These are phyloP conservation scores for Theocolax elegans DNA, from an alignment of 1,140 invertebrate species.

Conservation along the genomic window DNA sequence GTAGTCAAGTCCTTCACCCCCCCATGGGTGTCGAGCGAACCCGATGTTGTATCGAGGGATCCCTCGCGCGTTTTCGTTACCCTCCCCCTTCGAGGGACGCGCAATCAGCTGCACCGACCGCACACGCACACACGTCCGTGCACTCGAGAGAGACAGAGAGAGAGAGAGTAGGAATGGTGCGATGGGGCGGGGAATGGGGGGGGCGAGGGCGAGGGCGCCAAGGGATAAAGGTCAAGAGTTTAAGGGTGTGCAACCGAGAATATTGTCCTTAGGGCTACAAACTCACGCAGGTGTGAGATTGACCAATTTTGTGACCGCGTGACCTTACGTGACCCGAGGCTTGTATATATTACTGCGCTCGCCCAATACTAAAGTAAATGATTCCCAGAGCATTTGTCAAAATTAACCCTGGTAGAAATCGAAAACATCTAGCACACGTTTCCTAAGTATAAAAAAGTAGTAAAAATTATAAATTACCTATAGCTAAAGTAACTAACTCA, in stretches of 20 bases:
- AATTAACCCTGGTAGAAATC: too few species aligned
- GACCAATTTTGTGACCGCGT: too few species aligned
- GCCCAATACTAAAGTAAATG: too few species aligned
- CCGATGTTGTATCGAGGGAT: background rate
- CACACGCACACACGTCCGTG: background rate
- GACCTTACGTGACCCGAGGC: too few species aligned
- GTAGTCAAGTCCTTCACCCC: too few species aligned
- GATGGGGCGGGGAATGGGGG: background rate
- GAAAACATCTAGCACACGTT: too few species aligned
- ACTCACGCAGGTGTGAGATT: slow-evolving; percentile 1
- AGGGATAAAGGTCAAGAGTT: slow-evolving; percentile 48
- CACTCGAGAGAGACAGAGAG: slow-evolving; percentile 25
- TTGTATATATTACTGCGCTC: too few species aligned
- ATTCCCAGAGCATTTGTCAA: too few species aligned
- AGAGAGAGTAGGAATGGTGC: background rate
- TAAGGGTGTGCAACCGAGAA: slow-evolving; percentile 29
- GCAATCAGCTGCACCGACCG: background rate
- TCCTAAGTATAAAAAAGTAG: too few species aligned
- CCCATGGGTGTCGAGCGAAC: too few species aligned
- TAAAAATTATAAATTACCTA: too few species aligned
- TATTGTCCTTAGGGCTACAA: background rate
- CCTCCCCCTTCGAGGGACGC: background rate
- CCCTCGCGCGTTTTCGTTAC: slow-evolving; percentile 4
- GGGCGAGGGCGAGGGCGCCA: background rate
- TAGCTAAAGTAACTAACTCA: too few species aligned